Base-by-base conservation (phyloP, 1,140 invertebrate species). In the Diprion similis region DNA sequence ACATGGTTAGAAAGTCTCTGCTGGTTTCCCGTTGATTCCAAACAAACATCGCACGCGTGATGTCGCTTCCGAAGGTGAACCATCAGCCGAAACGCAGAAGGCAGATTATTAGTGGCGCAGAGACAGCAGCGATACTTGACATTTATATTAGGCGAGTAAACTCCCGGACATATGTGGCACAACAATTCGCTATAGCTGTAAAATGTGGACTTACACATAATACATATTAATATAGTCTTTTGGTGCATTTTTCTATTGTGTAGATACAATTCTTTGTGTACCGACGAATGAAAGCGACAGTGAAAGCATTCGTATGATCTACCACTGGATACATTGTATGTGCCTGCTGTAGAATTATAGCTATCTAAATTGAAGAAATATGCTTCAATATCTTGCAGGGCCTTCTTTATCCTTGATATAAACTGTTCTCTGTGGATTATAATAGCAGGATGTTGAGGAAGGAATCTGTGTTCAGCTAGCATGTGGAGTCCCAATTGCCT, bases 171-270 rank as follows among this genome's bases (percentile, higher is more conserved):
- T 68, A 95, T 89, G 86, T 96, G 95, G 87, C 94, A 95, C 46
- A 95, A 84, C 65, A 96, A 86, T 85, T 96, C 94, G 86, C 94
- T 95, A 83, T 95, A 95, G 87, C 92, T 95, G 82, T 93, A 94
- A 88, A 95, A 95, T 80, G 93, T 94, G 37, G 92, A 91, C 87
- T 95, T 95, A 83, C 95, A 96, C 94, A 96, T 95, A 73, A 94
- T 91, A 86, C 95, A 96, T 51, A 94, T 84, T 59, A 95, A 88
- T 73, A 94, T 92, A 45, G 93, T 92, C 84, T 95, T 95, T 77
- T 94, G 92, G 87, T 96, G 95, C 90, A 94, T 92, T 87, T 95
- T 94, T 69, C 94, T 89, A 84, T 95, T 95, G 83, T 96, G 95
- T 76, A 94, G 88, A 86, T 94, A 95, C 11, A 95, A 89, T 85